phyloP scores from a whole-genome alignment of 2,113 vertebrate genomes.

The Anas platyrhynchos region DNA sequence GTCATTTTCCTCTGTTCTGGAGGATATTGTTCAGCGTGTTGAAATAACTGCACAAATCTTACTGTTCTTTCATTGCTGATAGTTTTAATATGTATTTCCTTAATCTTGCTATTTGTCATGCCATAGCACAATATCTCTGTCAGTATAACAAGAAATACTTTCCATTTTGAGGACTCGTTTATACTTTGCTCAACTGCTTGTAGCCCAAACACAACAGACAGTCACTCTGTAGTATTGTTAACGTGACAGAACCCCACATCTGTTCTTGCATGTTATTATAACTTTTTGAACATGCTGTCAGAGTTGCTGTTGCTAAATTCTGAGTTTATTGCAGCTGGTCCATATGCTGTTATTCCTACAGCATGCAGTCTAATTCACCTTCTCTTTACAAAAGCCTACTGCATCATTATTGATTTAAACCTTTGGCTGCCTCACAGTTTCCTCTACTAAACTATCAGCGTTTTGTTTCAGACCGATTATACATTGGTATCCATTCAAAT shows the following conservation, averaged over 20 bases:
- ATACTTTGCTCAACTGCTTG: conserved; percentile 31
- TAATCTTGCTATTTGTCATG: conserved; percentile 54
- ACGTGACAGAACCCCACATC: neutral
- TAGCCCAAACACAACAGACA: conserved; percentile 29
- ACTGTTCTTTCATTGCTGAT: neutral
- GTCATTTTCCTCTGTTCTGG: neutral
- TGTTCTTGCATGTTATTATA: conserved; percentile 25
- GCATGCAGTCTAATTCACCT: neutral
- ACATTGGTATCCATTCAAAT: neutral
- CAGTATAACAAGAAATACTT: conserved; percentile 38
- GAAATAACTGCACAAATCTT: neutral
- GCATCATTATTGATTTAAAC: conserved; percentile 36
- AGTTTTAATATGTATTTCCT: conserved; percentile 44
- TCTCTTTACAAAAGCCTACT: neutral
- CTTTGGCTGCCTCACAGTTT: conserved; percentile 44
- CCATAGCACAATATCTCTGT: conserved; percentile 39
- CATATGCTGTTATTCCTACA: neutral
- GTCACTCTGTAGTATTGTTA: conserved; percentile 26
- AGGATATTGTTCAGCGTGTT: neutral
- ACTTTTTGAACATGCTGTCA: conserved; percentile 25
- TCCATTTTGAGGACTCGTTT: conserved; percentile 52
- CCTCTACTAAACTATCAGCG: neutral
- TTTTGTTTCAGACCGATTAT: neutral
- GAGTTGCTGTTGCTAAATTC: conserved; percentile 26
- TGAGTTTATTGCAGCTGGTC: conserved; percentile 37